These are phyloP conservation scores for Typhlomys cinereus DNA, from an alignment of 2,113 vertebrate genomes.

Conservation along the genomic window DNA sequence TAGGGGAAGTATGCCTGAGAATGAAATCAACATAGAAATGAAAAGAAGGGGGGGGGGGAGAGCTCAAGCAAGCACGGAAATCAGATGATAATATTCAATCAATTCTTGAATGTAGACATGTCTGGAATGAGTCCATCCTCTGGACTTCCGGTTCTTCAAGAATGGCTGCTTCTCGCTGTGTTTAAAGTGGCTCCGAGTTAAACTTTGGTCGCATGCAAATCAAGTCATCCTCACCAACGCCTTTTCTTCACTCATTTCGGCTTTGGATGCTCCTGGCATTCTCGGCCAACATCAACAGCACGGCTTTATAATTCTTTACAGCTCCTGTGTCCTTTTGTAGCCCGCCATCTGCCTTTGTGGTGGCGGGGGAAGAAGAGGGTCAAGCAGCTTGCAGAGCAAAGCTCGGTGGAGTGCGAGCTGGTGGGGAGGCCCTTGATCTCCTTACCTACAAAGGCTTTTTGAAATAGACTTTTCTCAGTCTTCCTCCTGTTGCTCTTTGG, in stretches of 20 bases:
- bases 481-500: conserved; percentile 54
- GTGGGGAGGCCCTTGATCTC: conserved; percentile 49
- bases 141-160: neutral
- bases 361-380: conserved; percentile 21
- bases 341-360: conserved; percentile 65
- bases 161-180: neutral
- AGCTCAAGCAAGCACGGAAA: neutral
- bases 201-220: conserved; percentile 32
- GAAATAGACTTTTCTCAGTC: conserved; percentile 48
- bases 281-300: neutral
- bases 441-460: conserved; percentile 55
- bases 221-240: neutral
- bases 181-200: conserved; percentile 26
- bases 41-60: neutral
- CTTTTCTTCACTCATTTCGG: neutral
- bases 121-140: neutral
- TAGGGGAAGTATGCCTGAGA: neutral
- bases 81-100: neutral
- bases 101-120: neutral
- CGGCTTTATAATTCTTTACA: conserved; percentile 60
- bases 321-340: conserved; percentile 43
- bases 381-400: conserved; percentile 52
- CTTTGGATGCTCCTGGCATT: conserved; percentile 44
- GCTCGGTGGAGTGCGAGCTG: conserved; percentile 43
- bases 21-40: conserved; percentile 16